Percentiles rank a stretch among this genome's conserved stretches.
Conservation (phyloP, 92 coral and sea anemone genomes). For the Zoanthus solanderi region DNA sequence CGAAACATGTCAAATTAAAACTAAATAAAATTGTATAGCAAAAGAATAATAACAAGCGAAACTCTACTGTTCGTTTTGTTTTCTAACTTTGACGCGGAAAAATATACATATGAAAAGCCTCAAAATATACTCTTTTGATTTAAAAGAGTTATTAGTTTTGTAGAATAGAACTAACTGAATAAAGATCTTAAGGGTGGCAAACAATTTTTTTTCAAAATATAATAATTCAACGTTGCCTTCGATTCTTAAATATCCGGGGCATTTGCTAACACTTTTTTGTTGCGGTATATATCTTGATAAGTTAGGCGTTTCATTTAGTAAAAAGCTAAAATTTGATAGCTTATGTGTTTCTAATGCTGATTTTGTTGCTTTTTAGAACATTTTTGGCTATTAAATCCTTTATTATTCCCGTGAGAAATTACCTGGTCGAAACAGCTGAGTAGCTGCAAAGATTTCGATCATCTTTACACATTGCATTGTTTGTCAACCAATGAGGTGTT, state of each 20-base stretch:
- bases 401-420: conserved; percentile 88
- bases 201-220: not conserved
- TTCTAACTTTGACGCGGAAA: not conserved
- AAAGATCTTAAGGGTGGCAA: conserved; percentile 19
- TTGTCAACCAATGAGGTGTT: conserved; percentile 67
- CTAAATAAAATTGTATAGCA: not conserved
- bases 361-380: conserved; percentile 48
- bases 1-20: not conserved
- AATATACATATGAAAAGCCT: not conserved
- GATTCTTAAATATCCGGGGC: not conserved
- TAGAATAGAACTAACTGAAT: conserved; percentile 32
- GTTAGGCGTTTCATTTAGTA: conserved; percentile 20
- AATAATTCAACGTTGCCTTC: not conserved
- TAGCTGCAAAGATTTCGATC: conserved; percentile 57
- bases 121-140: not conserved
- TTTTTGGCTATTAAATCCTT: conserved; percentile 46
- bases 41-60: not conserved
- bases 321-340: conserved; percentile 24
- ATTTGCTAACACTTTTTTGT: conserved; percentile 6
- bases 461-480: conserved; percentile 74
- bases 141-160: conserved; percentile 15
- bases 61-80: not conserved
- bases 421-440: conserved; percentile 84
- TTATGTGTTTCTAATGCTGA: conserved; percentile 47
- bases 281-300: conserved; percentile 26